A percentile compares a stretch with the other conserved stretches of the same genome.
Evolutionary conservation across 2,113 vertebrate genomes (phyloP).

Genomic region (Austrofundulus limnaeus): DNA sequence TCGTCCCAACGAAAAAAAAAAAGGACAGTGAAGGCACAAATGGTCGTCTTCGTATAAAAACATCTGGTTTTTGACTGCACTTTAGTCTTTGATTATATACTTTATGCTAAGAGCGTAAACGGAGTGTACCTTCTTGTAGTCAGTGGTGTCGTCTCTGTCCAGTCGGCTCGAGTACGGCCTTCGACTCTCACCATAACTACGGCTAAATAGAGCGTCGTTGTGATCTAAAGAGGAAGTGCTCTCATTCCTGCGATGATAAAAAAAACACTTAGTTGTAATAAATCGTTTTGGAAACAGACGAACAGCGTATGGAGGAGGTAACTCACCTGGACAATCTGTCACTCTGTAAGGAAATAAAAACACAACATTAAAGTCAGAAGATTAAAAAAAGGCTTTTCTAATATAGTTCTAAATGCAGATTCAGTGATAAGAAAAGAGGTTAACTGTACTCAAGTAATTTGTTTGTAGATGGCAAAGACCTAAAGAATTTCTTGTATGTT

Average conservation of each 20-base stretch:
- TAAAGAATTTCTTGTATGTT: constrained; percentile 2
- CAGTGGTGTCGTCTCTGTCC: constrained; percentile 90
- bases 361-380: constrained; percentile 4
- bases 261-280: neutral
- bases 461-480: constrained; percentile 1
- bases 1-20: neutral
- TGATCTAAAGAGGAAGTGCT: constrained; percentile 82
- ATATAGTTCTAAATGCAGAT: too few relatives aligned
- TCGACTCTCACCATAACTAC: constrained; percentile 85
- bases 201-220: constrained; percentile 81
- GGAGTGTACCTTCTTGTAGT: constrained; percentile 92
- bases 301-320: constrained; percentile 7
- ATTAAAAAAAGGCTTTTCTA: neutral
- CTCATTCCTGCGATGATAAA: constrained; percentile 79
- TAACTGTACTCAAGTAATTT: neutral
- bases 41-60: too few relatives aligned
- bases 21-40: too few relatives aligned
- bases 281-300: fast-evolving
- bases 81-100: too few relatives aligned
- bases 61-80: too few relatives aligned
- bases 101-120: too few relatives aligned
- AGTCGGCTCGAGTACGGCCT: constrained; percentile 87
- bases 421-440: too few relatives aligned
- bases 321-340: constrained; percentile 90
- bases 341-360: constrained; percentile 76